Percentiles rank a stretch among this genome's conserved stretches.
Conservation (phyloP, 1,140 invertebrate genomes). For the Atopsyche davidsoni region DNA sequence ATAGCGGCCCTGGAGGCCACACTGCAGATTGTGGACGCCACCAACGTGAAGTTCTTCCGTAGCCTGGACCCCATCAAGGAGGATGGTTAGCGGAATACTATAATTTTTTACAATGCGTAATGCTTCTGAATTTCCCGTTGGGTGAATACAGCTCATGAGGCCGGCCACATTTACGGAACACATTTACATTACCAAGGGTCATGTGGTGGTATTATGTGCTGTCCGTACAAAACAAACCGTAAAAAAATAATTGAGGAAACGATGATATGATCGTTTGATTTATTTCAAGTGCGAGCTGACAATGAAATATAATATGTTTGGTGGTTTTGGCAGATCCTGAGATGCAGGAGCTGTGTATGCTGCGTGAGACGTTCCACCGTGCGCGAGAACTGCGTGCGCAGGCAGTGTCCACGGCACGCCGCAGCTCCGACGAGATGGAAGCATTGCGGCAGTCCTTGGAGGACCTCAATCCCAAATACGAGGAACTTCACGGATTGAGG, state of each 20-base stretch:
- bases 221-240: neutral
- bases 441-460: constrained; percentile 8
- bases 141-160: too few relatives aligned
- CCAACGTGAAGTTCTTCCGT: constrained; percentile 56
- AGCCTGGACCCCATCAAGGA: constrained; percentile 49
- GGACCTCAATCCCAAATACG: constrained; percentile 3
- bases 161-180: too few relatives aligned
- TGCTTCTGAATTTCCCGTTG: too few relatives aligned
- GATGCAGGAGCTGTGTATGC: constrained; percentile 16
- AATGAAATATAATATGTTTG: neutral
- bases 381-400: constrained; percentile 7
- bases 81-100: constrained; percentile 39
- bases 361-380: constrained; percentile 10
- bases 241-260: neutral
- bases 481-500: constrained; percentile 14
- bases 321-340: constrained; percentile 18
- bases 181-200: too few relatives aligned
- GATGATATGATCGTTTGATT: too few relatives aligned
- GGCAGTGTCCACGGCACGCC: constrained; percentile 4
- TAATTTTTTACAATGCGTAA: too few relatives aligned
- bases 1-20: constrained; percentile 71
- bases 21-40: constrained; percentile 58
- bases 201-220: too few relatives aligned
- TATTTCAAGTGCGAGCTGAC: neutral
- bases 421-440: constrained; percentile 10